A percentile compares a stretch with the other conserved stretches of the same genome.
These are phyloP conservation scores for Haplochromis burtoni DNA, from an alignment of 2,113 vertebrate species.

Conservation along the genomic window DNA sequence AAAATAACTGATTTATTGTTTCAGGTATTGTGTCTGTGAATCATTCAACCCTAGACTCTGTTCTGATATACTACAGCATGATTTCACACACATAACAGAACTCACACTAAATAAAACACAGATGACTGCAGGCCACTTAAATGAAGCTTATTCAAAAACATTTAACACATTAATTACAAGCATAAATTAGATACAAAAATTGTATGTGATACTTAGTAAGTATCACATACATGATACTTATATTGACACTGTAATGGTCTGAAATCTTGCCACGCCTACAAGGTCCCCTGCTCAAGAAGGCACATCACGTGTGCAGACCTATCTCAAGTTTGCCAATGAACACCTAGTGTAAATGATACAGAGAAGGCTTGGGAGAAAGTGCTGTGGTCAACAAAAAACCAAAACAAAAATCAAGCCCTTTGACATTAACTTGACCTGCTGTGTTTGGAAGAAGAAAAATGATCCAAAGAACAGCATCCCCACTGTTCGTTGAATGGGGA, in stretches of 20 bases:
- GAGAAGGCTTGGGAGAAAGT: neutral
- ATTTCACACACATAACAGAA: neutral
- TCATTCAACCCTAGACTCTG: neutral
- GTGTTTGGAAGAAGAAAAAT: neutral
- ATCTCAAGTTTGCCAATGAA: neutral
- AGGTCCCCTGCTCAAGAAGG: neutral
- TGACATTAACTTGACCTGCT: neutral
- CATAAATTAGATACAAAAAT: neutral
- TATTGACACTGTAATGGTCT: neutral
- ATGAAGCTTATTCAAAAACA: neutral
- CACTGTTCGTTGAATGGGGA: neutral
- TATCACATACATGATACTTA: neutral
- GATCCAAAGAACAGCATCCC: neutral
- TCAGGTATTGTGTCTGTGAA: neutral
- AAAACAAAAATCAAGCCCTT: neutral
- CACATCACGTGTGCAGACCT: neutral
- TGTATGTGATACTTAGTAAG: neutral
- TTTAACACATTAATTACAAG: neutral
- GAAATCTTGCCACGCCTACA: neutral
- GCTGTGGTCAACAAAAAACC: neutral
- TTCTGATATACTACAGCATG: neutral
- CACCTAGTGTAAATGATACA: neutral
- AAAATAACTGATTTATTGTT: neutral
- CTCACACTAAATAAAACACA: neutral
- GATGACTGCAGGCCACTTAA: neutral